A percentile compares a stretch with the other conserved stretches of the same genome.
Evolutionary conservation across 2,888 invertebrate genomes (phyloP).

Genomic region (Baccha elongata): DNA sequence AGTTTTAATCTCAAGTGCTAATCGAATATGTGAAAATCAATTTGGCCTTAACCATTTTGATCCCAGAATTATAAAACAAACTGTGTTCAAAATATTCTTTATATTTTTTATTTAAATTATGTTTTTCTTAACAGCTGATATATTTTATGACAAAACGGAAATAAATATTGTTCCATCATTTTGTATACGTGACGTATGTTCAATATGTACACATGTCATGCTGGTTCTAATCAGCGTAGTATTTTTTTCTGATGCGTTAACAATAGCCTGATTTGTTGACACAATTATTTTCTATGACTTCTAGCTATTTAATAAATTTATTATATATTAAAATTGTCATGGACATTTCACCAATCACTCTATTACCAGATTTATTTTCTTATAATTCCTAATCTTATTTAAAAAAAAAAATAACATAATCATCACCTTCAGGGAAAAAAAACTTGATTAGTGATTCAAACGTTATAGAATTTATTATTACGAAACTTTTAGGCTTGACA

Average conservation of each 20-base stretch:
- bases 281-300: neutral
- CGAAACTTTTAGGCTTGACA: constrained; percentile 10
- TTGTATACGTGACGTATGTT: neutral
- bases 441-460: neutral
- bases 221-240: too few species aligned
- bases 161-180: neutral
- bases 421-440: neutral
- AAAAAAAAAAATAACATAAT: neutral
- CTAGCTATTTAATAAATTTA: neutral
- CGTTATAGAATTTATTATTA: constrained; percentile 2
- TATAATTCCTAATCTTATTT: neutral
- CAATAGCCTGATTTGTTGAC: neutral
- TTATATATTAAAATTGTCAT: neutral
- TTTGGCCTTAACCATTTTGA: too few species aligned
- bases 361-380: too few species aligned
- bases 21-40: too few species aligned
- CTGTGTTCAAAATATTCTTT: too few species aligned
- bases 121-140: neutral
- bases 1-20: too few species aligned
- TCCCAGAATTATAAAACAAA: too few species aligned
- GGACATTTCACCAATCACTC: neutral
- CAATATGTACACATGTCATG: too few species aligned
- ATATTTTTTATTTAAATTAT: too few species aligned
- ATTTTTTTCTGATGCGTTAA: neutral
- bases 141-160: neutral